Conservation (phyloP, 2,888 invertebrate species). For the Coleophora flavipennella region DNA sequence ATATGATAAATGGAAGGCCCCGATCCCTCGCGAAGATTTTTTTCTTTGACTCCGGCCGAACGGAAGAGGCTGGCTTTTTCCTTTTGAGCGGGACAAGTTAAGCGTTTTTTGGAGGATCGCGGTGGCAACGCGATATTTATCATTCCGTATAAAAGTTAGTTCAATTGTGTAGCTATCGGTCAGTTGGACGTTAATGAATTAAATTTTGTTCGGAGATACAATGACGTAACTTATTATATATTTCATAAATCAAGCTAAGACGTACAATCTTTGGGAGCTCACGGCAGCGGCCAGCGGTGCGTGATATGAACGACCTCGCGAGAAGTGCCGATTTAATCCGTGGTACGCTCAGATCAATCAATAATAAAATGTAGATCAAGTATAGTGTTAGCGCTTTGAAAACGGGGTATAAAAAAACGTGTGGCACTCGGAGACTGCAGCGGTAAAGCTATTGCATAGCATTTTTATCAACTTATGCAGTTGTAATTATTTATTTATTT, state of each 20-base stretch:
- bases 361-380: no score
- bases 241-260: constrained; percentile 6
- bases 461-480: no score
- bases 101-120: constrained; percentile 67
- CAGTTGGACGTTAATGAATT: constrained; percentile 20
- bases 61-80: constrained; percentile 72
- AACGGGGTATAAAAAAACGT: no score
- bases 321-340: constrained; percentile 55
- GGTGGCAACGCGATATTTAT: constrained; percentile 64
- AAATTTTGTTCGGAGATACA: constrained; percentile 1
- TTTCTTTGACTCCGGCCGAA: constrained; percentile 69
- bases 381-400: no score
- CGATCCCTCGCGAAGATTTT: constrained; percentile 69
- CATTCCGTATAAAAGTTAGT: constrained; percentile 62
- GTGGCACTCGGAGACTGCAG: no score
- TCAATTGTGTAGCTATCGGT: constrained; percentile 53
- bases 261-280: no score
- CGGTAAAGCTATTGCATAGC: no score
- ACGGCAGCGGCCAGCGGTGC: neutral
- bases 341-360: no score
- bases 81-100: constrained; percentile 71
- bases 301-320: constrained; percentile 34
- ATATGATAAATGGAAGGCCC: constrained; percentile 71
- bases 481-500: no score
- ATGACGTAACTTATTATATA: neutral